These are phyloP conservation scores for Embidobia sp. DNA, from an alignment of 2,888 invertebrate genomes.

Conservation along the genomic window DNA sequence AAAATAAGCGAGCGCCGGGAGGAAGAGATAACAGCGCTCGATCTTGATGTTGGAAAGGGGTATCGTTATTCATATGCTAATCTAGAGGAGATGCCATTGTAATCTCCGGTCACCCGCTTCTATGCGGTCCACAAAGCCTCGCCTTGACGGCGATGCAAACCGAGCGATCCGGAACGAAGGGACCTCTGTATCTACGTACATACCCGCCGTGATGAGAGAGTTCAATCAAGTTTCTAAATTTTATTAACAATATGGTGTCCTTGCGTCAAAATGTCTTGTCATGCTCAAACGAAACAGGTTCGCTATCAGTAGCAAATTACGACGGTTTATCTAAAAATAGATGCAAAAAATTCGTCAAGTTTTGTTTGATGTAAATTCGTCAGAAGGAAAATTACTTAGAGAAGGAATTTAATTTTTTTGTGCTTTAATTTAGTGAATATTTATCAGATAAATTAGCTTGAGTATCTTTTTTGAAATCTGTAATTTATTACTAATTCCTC, in stretches of 20 bases:
- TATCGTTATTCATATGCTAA: conserved; percentile 81
- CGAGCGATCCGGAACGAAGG: conserved; percentile 74
- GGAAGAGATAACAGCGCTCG: conserved; percentile 66
- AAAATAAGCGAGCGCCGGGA: conserved; percentile 63
- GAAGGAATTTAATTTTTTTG: too few species aligned
- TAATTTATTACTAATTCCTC: too few species aligned
- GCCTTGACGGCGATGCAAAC: conserved; percentile 78
- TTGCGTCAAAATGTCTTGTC: conserved; percentile 45
- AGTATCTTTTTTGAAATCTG: too few species aligned
- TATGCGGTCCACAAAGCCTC: conserved; percentile 78
- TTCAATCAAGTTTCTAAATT: conserved; percentile 78
- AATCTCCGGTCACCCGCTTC: conserved; percentile 80
- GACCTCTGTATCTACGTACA: conserved; percentile 73
- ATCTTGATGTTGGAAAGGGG: conserved; percentile 67
- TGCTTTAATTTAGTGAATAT: too few species aligned
- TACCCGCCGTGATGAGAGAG: conserved; percentile 70
- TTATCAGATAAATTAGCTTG: too few species aligned
- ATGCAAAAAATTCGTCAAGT: too few species aligned
- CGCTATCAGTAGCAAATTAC: conserved; percentile 5
- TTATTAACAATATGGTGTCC: conserved; percentile 68
- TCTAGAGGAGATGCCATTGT: conserved; percentile 81
- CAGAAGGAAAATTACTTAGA: too few species aligned
- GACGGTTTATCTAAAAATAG: too few species aligned
- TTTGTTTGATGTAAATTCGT: too few species aligned
- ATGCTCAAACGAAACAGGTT: not conserved